These are phyloP conservation scores for Diaphora mendica DNA, from an alignment of 2,888 invertebrate genomes.

Conservation along the genomic window DNA sequence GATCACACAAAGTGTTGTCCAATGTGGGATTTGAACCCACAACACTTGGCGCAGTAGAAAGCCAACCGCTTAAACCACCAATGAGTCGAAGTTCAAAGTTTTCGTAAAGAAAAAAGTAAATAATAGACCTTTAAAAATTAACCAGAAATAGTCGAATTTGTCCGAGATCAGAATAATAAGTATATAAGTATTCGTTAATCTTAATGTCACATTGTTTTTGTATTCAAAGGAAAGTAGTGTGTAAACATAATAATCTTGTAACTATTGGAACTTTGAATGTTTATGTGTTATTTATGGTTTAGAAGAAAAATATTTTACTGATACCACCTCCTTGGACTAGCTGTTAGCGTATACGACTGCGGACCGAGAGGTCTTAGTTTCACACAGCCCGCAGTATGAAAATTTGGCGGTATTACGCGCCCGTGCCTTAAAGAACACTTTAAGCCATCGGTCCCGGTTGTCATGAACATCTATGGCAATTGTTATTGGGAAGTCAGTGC, in stretches of 20 bases:
- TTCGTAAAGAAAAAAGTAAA: constrained; percentile 17
- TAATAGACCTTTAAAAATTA: constrained; percentile 34
- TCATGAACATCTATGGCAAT: no score
- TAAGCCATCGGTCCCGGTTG: no score
- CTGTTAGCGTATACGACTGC: no score
- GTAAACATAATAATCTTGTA: constrained; percentile 2
- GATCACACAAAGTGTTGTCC: no score
- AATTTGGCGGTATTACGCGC: no score
- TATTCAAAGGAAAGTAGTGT: background rate
- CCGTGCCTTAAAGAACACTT: no score
- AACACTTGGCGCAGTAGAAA: no score
- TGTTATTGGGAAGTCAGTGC: no score
- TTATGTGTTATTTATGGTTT: background rate
- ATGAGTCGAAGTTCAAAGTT: constrained; percentile 8
- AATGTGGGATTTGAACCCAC: no score
- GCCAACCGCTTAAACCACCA: no score
- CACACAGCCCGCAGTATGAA: no score
- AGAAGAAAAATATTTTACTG: background rate
- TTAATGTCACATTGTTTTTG: background rate
- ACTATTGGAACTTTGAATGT: background rate
- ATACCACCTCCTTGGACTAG: background rate
- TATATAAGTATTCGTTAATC: background rate
- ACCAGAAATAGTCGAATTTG: constrained; percentile 27
- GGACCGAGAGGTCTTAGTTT: no score
- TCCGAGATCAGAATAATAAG: constrained; percentile 24